Base-by-base conservation (phyloP, 1,140 invertebrate species). In the Apocrypta bakeri region DNA sequence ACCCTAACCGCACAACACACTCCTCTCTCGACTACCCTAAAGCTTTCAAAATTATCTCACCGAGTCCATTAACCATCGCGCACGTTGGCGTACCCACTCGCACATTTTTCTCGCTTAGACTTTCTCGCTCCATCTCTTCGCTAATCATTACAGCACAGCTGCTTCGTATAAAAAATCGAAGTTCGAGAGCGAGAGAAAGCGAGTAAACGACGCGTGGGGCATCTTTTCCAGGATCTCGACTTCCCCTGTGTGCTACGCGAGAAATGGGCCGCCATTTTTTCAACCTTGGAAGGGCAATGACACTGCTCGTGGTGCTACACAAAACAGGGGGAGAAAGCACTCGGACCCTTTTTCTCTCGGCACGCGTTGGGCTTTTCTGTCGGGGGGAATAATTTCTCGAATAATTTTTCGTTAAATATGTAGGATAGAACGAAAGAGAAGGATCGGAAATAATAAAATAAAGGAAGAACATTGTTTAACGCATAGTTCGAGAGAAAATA, bases 351-450 rank as follows among this genome's bases (percentile, higher is more conserved):
- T 74, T 78, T 68, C 33, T 25, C 63, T 63, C 12, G 12, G 27
- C 27, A 27, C 14, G 21, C 40, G 17, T 24, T 75, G 24, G 31
- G 24, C 21, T 63, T 75, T 66, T 31, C 11, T 24, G 12, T 4
- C 21, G 21, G 48, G 48, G 48, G 17, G 21, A 6, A 42, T 64
- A 14, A n/a, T 33, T 68, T 78, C 63, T 66, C n/a, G 8, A 68
- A 78, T 42, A 78, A 78, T 78, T 66, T 68, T 78, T 63, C n/a
- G 24, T 68, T 24, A 27, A 33, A 78, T 25, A 25, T 27, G n/a
- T n/a, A 78, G 25, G 12, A 68, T 24, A n/a, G n/a, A n/a, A n/a
- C n/a, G n/a, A n/a, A n/a, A n/a, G n/a, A n/a, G n/a, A n/a, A n/a
- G n/a, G n/a, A n/a, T n/a, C n/a, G n/a, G n/a, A n/a, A n/a, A n/a